Percentiles rank a stretch among this genome's conserved stretches.
Evolutionary conservation across 92 coral and sea anemone species (phyloP).

Genomic region (Umimayanthus chanpuru): DNA sequence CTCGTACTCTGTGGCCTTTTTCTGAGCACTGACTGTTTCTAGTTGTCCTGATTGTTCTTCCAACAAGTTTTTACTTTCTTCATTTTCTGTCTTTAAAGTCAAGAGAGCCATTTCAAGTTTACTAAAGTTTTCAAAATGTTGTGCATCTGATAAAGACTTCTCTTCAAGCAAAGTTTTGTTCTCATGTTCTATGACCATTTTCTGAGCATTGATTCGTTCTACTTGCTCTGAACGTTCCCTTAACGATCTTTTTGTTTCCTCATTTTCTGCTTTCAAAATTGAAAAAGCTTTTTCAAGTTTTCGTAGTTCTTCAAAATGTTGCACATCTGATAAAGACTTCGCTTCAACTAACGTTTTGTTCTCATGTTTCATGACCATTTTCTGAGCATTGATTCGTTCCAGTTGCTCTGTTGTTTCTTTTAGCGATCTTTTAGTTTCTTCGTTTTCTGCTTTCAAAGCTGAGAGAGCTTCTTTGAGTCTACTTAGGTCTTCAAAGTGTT

Average conservation of each 20-base stretch:
- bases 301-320: neutral
- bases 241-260: conserved; percentile 14
- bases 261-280: neutral
- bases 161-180: conserved; percentile 34
- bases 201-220: conserved; percentile 17
- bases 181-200: conserved; percentile 38
- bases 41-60: conserved; percentile 27
- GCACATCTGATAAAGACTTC: conserved; percentile 20
- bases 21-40: conserved; percentile 21
- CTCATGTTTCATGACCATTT: conserved; percentile 37
- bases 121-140: conserved; percentile 41
- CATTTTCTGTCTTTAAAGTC: conserved; percentile 32
- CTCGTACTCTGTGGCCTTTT: conserved; percentile 34
- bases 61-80: conserved; percentile 5
- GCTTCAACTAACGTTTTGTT: conserved; percentile 34
- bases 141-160: conserved; percentile 27
- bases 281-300: conserved; percentile 16
- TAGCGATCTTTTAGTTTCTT: conserved; percentile 14
- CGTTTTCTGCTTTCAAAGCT: neutral
- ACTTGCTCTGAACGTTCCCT: conserved; percentile 27
- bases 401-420: conserved; percentile 30
- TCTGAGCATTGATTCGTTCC: conserved; percentile 13
- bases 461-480: neutral
- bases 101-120: conserved; percentile 46
- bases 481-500: conserved; percentile 8